Conservation (phyloP, 2,888 invertebrate genomes). For the Tenthredo mesomela region DNA sequence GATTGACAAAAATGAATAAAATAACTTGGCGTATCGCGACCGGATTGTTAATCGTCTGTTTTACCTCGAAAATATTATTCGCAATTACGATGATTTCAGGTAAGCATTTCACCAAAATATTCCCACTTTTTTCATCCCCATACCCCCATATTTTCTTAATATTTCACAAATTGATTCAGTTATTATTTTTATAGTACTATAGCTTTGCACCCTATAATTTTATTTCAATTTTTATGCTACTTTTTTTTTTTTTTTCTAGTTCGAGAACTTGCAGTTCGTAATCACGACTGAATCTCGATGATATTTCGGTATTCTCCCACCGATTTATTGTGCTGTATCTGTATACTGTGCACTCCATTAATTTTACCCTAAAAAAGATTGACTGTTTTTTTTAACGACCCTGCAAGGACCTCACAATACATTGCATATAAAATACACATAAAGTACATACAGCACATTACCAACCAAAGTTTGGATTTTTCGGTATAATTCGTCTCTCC, state of each 20-base stretch:
- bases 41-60: slow-evolving; percentile 23
- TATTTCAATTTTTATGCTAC: no score
- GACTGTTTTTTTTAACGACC: not conserved
- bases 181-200: not conserved
- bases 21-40: slow-evolving; percentile 35
- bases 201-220: no score
- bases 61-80: slow-evolving; percentile 23
- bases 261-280: not conserved
- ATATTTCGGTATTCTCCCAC: not conserved
- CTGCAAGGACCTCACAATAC: not conserved
- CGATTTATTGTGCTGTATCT: not conserved
- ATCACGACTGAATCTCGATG: not conserved
- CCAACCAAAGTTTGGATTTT: not conserved
- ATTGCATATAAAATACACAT: not conserved
- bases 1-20: not conserved
- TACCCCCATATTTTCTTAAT: not conserved
- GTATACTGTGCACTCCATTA: not conserved
- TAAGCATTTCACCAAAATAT: slow-evolving; percentile 19
- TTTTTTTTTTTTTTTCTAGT: not conserved
- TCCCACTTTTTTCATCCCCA: not conserved
- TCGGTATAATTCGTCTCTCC: not conserved
- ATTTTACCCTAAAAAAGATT: not conserved
- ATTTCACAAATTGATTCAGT: not conserved
- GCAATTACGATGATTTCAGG: slow-evolving; percentile 47
- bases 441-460: not conserved